phyloP scores from a whole-genome alignment of 2,888 invertebrate genomes.

The Synanthedon formicaeformis region DNA sequence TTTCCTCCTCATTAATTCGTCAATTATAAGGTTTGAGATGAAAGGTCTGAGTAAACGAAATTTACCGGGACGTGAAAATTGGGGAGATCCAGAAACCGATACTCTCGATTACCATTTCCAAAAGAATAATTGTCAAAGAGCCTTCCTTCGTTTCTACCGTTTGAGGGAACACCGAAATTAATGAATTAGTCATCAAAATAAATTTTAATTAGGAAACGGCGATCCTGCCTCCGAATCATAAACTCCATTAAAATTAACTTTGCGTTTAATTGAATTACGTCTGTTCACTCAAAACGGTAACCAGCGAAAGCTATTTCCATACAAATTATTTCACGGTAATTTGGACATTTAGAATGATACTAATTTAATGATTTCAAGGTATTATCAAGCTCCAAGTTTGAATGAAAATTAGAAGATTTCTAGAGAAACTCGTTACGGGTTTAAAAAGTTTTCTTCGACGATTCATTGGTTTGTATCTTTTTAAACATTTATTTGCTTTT shows the following conservation, averaged over 20 bases:
- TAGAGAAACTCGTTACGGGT: too few species aligned
- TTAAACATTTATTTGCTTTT: too few species aligned
- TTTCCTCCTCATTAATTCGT: too few species aligned
- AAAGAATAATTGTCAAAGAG: background rate
- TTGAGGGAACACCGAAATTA: background rate
- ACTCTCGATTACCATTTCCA: background rate
- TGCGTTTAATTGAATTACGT: conserved; percentile 15
- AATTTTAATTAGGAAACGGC: background rate
- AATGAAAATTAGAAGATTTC: too few species aligned
- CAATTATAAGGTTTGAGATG: too few species aligned
- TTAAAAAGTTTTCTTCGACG: too few species aligned
- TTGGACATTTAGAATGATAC: background rate
- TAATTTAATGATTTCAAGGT: background rate
- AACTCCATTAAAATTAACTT: background rate
- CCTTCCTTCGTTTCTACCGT: background rate
- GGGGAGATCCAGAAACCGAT: background rate
- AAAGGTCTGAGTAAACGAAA: too few species aligned
- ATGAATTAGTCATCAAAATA: background rate
- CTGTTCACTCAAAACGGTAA: conserved; percentile 13
- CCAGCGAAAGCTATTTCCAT: background rate
- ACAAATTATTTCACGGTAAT: background rate
- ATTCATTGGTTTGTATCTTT: too few species aligned
- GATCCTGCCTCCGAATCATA: background rate
- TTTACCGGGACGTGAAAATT: too few species aligned
- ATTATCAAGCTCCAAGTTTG: too few species aligned